Base-by-base conservation (phyloP, 2,113 vertebrate species). In the Cariama cristata region DNA sequence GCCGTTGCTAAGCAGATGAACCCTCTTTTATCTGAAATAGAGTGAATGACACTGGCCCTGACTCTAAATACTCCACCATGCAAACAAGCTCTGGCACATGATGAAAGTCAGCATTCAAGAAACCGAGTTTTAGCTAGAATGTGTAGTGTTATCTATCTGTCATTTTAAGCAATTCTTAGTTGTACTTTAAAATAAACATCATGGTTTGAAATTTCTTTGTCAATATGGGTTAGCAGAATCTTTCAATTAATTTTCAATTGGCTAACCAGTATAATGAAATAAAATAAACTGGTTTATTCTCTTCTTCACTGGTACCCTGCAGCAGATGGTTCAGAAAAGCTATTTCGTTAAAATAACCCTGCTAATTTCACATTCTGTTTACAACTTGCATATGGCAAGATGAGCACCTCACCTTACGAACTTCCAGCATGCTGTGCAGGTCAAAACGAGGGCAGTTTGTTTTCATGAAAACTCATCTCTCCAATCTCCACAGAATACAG, bases 271-370 rank as follows among this genome's bases (percentile, higher is more conserved):
- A 69, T 16, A 94, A 86, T 9, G 14, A 76, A 73, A 63, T 33
- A 71, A 32, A 66, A n/a, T 26, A 55, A 94, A 86, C 82, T 79
- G 85, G 64, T 94, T 87, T 63, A 71, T 75, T 94, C 50, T 79
- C 63, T 84, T 84, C 63, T 79, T 91, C 89, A 33, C 20, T 71
- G 66, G 64, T 55, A 63, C 32, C 30, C 64, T 49, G 42, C 21
- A 93, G 89, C 93, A 97, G 90, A 95, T 80, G 90, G 75, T 40
- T 92, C 47, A 87, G 89, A 64, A 86, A 69, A 90, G 56, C 75
- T 38, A 32, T 71, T 95, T 60, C 20, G 27, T 87, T 92, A 69
- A 81, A 97, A 86, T 30, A 95, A 96, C 49, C 59, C 38, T 7
- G 11, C 80, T 90, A 58, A 79, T 90, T 95, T 82, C 82, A 82